Conservation (phyloP, 2,888 invertebrate genomes). For the Agrochola circellaris region DNA sequence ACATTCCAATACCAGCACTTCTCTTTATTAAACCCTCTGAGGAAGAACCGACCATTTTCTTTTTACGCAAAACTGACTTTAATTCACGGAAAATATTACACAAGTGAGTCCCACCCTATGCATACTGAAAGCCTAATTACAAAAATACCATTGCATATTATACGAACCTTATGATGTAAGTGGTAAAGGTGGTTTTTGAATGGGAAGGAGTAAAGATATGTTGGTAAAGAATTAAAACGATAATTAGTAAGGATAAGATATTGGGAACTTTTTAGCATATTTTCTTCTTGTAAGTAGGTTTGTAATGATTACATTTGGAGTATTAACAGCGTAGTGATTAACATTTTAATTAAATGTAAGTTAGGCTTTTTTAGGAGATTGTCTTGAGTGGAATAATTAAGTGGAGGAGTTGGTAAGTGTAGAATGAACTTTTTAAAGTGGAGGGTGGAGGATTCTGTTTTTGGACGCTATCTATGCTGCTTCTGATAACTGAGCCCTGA, state of each 20-base stretch:
- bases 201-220: slow-evolving; percentile 8
- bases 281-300: slow-evolving; percentile 50
- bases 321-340: slow-evolving; percentile 59
- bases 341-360: slow-evolving; percentile 59
- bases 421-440: neutral
- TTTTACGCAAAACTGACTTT: slow-evolving; percentile 71
- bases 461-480: neutral
- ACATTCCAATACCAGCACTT: slow-evolving; percentile 12
- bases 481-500: neutral
- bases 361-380: slow-evolving; percentile 16
- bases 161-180: neutral
- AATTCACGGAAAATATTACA: slow-evolving; percentile 74
- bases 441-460: neutral
- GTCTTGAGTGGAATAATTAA: slow-evolving; percentile 33
- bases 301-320: slow-evolving; percentile 59
- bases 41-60: slow-evolving; percentile 50
- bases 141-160: slow-evolving; percentile 23
- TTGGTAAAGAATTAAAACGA: slow-evolving; percentile 66
- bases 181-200: slow-evolving; percentile 43
- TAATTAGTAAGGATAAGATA: slow-evolving; percentile 72
- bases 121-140: slow-evolving; percentile 69
- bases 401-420: slow-evolving; percentile 3
- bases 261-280: slow-evolving; percentile 57
- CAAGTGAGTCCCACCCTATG: slow-evolving; percentile 63
- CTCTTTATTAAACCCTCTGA: slow-evolving; percentile 36